Evolutionary conservation across 2,888 invertebrate species (phyloP).

Genomic region (Lasioglossum malachurum): DNA sequence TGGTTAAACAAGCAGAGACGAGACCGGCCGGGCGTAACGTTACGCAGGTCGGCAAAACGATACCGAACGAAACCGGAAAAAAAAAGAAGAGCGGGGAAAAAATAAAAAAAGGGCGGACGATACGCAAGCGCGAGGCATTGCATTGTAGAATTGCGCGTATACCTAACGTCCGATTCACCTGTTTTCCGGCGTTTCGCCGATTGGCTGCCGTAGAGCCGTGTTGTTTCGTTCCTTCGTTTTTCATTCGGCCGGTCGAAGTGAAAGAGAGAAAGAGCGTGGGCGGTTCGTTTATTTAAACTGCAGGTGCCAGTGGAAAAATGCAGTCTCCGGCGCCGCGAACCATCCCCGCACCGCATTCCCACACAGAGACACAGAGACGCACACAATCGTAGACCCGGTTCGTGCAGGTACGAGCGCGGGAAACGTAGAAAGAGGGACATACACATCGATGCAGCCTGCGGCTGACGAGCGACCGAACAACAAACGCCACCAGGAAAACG

Average conservation of each 20-base stretch:
- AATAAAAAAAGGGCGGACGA: conserved; percentile 8
- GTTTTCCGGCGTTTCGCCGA: conserved; percentile 74
- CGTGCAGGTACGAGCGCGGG: conserved; percentile 26
- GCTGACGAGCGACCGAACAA: conserved; percentile 79
- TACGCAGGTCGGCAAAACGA: conserved; percentile 29
- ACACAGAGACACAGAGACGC: neutral
- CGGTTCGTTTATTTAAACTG: conserved; percentile 80
- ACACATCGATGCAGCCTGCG: conserved; percentile 75
- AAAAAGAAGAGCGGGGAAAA: neutral
- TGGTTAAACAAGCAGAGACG: conserved; percentile 23
- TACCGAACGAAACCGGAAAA: neutral
- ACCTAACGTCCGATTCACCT: conserved; percentile 74
- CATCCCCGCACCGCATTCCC: neutral
- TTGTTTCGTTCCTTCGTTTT: conserved; percentile 73
- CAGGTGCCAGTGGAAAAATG: conserved; percentile 77
- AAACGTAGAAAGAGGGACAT: conserved; percentile 51
- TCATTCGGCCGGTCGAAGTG: conserved; percentile 61
- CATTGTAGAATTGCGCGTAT: conserved; percentile 48
- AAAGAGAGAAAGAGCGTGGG: conserved; percentile 65
- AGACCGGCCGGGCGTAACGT: conserved; percentile 1
- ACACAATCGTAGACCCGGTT: neutral
- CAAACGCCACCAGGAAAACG: conserved; percentile 77
- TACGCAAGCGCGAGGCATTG: conserved; percentile 21
- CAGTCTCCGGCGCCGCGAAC: conserved; percentile 57
- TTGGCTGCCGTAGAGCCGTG: conserved; percentile 74